phyloP scores from a whole-genome alignment of 2,113 vertebrate genomes.

The Calyptommatus sinebrachiatus region DNA sequence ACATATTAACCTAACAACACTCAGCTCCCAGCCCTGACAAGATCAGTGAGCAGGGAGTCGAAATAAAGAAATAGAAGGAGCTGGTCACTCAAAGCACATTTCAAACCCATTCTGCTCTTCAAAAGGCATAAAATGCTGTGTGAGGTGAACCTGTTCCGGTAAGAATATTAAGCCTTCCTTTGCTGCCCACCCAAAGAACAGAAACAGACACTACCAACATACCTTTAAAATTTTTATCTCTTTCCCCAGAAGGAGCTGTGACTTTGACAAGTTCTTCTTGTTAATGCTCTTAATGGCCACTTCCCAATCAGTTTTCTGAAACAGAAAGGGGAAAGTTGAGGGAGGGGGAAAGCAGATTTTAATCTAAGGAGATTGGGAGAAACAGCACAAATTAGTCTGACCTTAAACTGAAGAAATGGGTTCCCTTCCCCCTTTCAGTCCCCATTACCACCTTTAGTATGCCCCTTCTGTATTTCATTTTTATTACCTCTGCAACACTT shows the following conservation, averaged over 20 bases:
- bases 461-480: no score
- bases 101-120: constrained; percentile 9
- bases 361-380: neutral
- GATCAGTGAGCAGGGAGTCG: no score
- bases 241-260: constrained; percentile 96
- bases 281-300: constrained; percentile 98
- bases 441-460: no score
- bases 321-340: constrained; percentile 15
- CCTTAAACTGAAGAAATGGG: no score
- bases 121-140: constrained; percentile 19
- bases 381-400: no score
- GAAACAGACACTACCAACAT: constrained; percentile 49
- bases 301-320: constrained; percentile 95
- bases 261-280: constrained; percentile 98
- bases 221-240: constrained; percentile 99
- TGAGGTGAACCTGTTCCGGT: constrained; percentile 1
- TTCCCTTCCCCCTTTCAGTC: no score
- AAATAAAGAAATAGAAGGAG: neutral
- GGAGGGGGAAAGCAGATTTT: neutral
- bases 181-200: constrained; percentile 9
- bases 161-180: constrained; percentile 39
- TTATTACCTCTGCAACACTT: no score
- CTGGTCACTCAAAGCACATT: rapidly evolving
- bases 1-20: no score
- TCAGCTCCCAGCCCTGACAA: no score